A percentile compares a stretch with the other conserved stretches of the same genome.
Conservation (phyloP, 2,888 invertebrate genomes). For the Tiphia femorata region DNA sequence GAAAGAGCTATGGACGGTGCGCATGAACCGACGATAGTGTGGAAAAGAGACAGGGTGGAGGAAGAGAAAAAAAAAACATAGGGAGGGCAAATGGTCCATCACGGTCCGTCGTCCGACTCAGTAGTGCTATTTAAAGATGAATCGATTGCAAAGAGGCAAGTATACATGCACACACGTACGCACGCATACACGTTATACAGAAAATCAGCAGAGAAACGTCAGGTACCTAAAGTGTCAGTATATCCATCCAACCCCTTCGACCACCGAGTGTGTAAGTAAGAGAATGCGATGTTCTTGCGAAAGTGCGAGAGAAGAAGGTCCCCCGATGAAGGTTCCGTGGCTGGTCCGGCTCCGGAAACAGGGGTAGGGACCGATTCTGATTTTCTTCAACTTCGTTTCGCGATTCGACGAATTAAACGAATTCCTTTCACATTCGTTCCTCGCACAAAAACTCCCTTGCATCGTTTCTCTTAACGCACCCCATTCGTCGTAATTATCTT, state of each 20-base stretch:
- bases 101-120: constrained; percentile 65
- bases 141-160: constrained; percentile 39
- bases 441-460: too few species aligned
- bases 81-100: constrained; percentile 41
- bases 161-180: constrained; percentile 30
- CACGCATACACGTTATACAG: too few species aligned
- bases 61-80: constrained; percentile 14
- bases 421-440: too few species aligned
- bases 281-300: constrained; percentile 20
- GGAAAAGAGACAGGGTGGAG: constrained; percentile 1
- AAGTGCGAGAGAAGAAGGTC: background rate
- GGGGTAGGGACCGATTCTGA: background rate
- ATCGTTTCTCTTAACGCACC: too few species aligned
- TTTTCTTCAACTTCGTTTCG: background rate
- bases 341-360: background rate
- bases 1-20: too few species aligned
- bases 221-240: constrained; percentile 37
- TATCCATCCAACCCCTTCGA: constrained; percentile 47
- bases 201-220: too few species aligned
- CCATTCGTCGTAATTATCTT: too few species aligned
- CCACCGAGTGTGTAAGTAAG: constrained; percentile 36
- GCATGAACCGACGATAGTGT: too few species aligned
- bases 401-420: background rate
- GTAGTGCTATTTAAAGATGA: constrained; percentile 53
- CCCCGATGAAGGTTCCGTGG: background rate